phyloP scores from a whole-genome alignment of 1,140 invertebrate species.

The Drosophila trapezifrons region DNA sequence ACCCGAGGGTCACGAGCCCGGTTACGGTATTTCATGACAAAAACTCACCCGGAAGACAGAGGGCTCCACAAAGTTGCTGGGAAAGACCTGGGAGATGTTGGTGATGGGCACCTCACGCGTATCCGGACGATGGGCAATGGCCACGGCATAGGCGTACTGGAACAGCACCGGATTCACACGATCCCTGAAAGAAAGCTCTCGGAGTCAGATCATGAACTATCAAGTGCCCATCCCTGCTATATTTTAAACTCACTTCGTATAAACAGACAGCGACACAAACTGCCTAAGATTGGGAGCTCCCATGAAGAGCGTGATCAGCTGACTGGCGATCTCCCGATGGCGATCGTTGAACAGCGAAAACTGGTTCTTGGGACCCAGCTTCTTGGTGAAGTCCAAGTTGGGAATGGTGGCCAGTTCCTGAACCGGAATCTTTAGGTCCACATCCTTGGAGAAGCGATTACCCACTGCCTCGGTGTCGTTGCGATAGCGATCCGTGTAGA shows the following conservation, averaged over 20 bases:
- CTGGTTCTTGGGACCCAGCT: slow-evolving; percentile 63
- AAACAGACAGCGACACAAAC: slow-evolving; percentile 75
- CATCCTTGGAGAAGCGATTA: slow-evolving; percentile 85
- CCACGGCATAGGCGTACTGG: slow-evolving; percentile 81
- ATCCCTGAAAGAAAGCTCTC: slow-evolving; percentile 63
- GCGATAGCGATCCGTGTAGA: slow-evolving; percentile 73
- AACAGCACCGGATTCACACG: slow-evolving; percentile 85
- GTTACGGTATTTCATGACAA: too few relatives aligned
- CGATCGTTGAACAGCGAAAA: slow-evolving; percentile 87
- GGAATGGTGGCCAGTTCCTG: slow-evolving; percentile 84
- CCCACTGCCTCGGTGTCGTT: slow-evolving; percentile 82
- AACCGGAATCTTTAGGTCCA: slow-evolving; percentile 84
- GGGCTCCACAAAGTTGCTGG: slow-evolving; percentile 86
- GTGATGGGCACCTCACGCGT: slow-evolving; percentile 85
- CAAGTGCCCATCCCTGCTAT: too few relatives aligned
- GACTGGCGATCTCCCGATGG: slow-evolving; percentile 86
- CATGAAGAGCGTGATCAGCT: slow-evolving; percentile 86
- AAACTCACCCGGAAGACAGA: slow-evolving; percentile 82
- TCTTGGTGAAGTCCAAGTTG: slow-evolving; percentile 61
- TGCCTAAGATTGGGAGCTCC: slow-evolving; percentile 57
- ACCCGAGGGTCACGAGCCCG: too few relatives aligned
- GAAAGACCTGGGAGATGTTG: slow-evolving; percentile 86
- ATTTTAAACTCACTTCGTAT: slow-evolving; percentile 59
- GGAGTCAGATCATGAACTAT: background rate
- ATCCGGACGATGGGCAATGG: slow-evolving; percentile 84